These are phyloP conservation scores for Sciurus vulgaris DNA, from an alignment of 2,797 vertebrate genomes.

Conservation along the genomic window DNA sequence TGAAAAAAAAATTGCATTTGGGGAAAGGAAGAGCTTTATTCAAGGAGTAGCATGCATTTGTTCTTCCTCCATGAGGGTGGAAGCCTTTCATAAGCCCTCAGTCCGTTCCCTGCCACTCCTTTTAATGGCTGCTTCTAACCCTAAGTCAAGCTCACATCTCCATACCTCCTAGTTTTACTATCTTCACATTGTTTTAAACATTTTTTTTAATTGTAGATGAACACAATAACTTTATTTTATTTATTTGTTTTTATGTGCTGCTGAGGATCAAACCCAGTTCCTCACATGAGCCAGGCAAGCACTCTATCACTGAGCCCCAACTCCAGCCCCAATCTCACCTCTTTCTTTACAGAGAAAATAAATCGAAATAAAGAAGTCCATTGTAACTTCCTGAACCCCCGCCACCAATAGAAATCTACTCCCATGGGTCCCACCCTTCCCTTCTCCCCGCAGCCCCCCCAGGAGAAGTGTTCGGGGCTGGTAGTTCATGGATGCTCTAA, in stretches of 20 bases:
- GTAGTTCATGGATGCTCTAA: not conserved
- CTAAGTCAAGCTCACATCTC: not conserved
- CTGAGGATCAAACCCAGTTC: too few species aligned
- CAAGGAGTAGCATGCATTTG: not conserved
- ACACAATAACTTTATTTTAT: too few species aligned
- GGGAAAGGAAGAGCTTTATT: conserved; percentile 6
- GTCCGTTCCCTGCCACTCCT: not conserved
- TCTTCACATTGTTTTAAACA: not conserved
- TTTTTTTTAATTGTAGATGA: too few species aligned
- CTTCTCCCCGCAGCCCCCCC: not conserved
- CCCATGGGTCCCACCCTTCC: not conserved
- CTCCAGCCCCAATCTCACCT: not conserved
- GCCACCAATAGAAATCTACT: not conserved
- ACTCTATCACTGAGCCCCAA: too few species aligned
- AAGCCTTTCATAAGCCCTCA: not conserved
- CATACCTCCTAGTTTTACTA: not conserved
- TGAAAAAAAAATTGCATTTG: not conserved
- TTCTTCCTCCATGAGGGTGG: not conserved
- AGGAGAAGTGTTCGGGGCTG: not conserved
- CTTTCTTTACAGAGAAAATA: conserved; percentile 1
- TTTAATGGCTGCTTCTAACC: not conserved
- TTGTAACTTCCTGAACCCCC: not conserved
- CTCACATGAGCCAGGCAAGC: too few species aligned
- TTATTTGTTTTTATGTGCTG: too few species aligned
- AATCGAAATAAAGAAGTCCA: not conserved